Percentiles rank a stretch among this genome's conserved stretches.
phyloP scores from a whole-genome alignment of 2,113 vertebrate genomes.

The Emydura subglobosa region DNA sequence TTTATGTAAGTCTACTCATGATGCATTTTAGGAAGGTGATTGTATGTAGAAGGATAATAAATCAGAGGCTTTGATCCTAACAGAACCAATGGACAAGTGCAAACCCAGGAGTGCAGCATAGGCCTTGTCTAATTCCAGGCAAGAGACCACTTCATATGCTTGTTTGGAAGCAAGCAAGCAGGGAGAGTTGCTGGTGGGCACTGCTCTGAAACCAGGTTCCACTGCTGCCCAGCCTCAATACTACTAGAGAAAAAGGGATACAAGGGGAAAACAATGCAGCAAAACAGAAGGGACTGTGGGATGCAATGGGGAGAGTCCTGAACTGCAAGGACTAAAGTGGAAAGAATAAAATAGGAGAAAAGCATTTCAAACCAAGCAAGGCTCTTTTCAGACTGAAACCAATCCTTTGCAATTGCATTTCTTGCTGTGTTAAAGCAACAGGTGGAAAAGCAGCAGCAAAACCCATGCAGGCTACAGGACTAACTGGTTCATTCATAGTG shows the following conservation, averaged over 20 bases:
- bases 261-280: not conserved
- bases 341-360: not conserved
- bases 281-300: not conserved
- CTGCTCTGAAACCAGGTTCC: not conserved
- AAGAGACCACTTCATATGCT: not conserved
- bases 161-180: not conserved
- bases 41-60: not conserved
- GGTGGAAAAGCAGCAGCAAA: constrained; percentile 39
- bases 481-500: constrained; percentile 58
- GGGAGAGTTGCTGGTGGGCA: not conserved
- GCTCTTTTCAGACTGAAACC: constrained; percentile 48
- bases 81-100: constrained; percentile 7
- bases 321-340: not conserved
- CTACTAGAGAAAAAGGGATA: not conserved
- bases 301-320: not conserved
- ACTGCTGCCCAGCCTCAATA: constrained; percentile 2
- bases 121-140: not conserved
- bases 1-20: not conserved
- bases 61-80: not conserved
- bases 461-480: constrained; percentile 49
- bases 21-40: not conserved
- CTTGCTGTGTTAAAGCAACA: constrained; percentile 43
- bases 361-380: constrained; percentile 40
- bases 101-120: constrained; percentile 21
- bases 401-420: constrained; percentile 43